Evolutionary conservation across 2,113 vertebrate genomes (phyloP).

Genomic region (Heptranchias perlo): DNA sequence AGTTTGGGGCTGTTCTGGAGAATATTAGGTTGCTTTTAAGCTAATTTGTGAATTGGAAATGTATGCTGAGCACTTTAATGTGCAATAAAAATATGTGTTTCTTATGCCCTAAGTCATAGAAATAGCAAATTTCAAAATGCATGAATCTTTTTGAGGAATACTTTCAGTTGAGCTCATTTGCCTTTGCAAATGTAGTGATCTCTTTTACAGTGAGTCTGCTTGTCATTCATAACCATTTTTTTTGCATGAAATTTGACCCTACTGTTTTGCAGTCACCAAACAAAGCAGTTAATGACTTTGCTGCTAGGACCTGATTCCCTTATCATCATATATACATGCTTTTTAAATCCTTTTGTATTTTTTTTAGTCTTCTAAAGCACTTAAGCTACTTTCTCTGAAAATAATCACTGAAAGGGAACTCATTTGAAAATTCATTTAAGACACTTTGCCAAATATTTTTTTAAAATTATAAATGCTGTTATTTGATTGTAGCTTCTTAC

Average conservation of each 20-base stretch:
- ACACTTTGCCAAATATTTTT: background rate
- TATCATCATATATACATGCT: background rate
- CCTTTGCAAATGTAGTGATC: background rate
- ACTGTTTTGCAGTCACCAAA: background rate
- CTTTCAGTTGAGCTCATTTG: background rate
- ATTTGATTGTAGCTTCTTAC: background rate
- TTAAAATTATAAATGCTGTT: background rate
- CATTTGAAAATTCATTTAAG: background rate
- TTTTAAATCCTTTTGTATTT: background rate
- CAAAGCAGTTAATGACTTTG: background rate
- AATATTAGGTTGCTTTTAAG: background rate
- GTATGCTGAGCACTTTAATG: background rate
- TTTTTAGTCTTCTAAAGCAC: background rate
- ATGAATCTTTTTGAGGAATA: background rate
- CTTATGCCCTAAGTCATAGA: background rate
- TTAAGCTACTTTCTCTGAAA: background rate
- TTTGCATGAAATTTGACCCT: background rate
- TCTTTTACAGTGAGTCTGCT: background rate
- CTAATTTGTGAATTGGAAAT: background rate
- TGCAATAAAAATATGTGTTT: background rate
- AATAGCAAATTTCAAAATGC: background rate
- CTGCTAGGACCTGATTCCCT: background rate
- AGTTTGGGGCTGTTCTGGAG: background rate
- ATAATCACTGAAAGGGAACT: background rate
- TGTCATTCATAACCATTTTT: background rate